Evolutionary conservation across 2,888 invertebrate genomes (phyloP).

Genomic region (Caenorhabditis sp.): DNA sequence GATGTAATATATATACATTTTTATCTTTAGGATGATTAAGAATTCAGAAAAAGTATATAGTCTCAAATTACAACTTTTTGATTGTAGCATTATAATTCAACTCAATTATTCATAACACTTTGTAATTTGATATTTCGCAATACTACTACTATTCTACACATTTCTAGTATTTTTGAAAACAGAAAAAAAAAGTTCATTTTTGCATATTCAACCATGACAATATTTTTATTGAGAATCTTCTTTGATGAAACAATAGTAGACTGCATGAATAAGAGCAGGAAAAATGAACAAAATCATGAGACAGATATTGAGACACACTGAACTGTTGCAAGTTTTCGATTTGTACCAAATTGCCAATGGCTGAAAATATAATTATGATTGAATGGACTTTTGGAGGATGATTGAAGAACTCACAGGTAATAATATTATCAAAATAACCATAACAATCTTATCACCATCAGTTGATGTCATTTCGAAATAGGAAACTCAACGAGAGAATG

Average conservation of each 20-base stretch:
- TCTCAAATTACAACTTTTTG: background rate
- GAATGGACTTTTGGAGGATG: no score
- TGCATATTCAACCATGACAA: background rate
- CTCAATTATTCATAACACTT: background rate
- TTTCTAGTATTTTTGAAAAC: background rate
- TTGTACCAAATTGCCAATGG: background rate
- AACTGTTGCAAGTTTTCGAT: background rate
- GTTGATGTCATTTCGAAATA: background rate
- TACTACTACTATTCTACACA: no score
- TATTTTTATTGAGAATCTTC: background rate
- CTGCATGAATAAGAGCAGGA: background rate
- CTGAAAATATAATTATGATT: background rate
- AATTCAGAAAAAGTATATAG: background rate
- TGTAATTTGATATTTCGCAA: background rate
- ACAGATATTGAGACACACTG: background rate
- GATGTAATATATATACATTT: no score
- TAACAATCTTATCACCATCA: background rate
- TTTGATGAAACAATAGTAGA: slow-evolving; percentile 1
- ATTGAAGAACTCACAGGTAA: background rate
- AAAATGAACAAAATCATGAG: background rate
- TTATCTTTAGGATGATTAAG: no score
- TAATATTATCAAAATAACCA: background rate
- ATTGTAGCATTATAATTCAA: background rate
- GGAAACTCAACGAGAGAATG: background rate
- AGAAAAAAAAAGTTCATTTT: background rate